phyloP scores from a whole-genome alignment of 2,797 vertebrate genomes.

The Aratinga solstitialis region DNA sequence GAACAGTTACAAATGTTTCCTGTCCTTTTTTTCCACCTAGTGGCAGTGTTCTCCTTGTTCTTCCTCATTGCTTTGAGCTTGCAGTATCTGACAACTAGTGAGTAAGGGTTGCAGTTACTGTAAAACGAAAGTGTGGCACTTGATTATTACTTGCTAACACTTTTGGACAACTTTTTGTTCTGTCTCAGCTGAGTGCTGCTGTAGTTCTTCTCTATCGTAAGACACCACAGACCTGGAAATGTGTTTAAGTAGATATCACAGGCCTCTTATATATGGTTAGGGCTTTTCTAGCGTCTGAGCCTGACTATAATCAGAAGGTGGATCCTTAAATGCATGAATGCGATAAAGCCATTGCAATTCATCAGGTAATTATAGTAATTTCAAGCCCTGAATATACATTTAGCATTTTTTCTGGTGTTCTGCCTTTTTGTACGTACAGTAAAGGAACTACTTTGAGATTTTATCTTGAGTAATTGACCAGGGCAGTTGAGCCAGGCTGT shows the following conservation, averaged over 20 bases:
- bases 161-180: neutral
- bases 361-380: neutral
- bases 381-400: neutral
- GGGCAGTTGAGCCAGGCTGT: neutral
- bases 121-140: neutral
- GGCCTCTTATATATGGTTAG: too few species aligned
- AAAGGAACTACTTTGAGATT: neutral
- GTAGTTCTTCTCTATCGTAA: neutral
- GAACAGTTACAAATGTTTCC: neutral
- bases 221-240: neutral
- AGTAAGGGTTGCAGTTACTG: neutral
- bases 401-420: neutral
- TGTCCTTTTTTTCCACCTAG: constrained; percentile 44
- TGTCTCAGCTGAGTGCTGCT: neutral
- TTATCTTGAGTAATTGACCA: neutral
- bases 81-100: neutral
- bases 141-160: neutral
- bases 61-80: neutral
- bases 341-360: neutral
- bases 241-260: rapidly evolving
- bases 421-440: neutral
- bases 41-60: constrained; percentile 58
- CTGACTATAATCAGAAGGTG: neutral
- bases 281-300: neutral
- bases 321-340: neutral